Evolutionary conservation across 2,797 vertebrate genomes (phyloP), one percentile per base, ranked within the genome.

Genomic region (Pangasius macronema): DNA sequence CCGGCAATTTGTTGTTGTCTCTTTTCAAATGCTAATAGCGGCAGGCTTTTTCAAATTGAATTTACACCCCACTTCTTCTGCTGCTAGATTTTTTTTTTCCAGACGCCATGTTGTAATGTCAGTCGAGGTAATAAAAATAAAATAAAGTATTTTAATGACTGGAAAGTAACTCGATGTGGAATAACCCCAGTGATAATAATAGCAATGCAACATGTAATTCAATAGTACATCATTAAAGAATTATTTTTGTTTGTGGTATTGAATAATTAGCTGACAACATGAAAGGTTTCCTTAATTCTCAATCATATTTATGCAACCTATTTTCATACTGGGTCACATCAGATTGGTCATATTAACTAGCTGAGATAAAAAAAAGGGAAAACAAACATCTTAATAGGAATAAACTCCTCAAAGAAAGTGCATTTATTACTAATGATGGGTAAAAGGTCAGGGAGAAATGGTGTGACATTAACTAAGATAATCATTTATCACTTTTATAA

Each of bases 21-120:
- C 90, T 89, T 91, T 91, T 91, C 88, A 85, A 67, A 89, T 91
- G 93, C 93, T 92, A 93, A 93, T 93, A 87, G 90, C 89, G 72
- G 88, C 83, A 86, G 88, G 70, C 84, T 89, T 91, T 90, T 89
- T 81, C 86, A 91, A 93, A 94, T 94, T 93, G 89, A 89, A 93
- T 94, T 95, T 92, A 91, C 91, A 93, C 93, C 91, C 92, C 88
- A 86, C 92, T 94, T 91, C 79, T 92, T 92, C 92, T 91, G 91
- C 92, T 92, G 93, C 94, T 92, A 90, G 89, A 91, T 90, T 57
- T 91, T 87, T 85, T 90, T 57, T 91, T 87, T 85, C 92, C 93
- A 91, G 92, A 94, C 91, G 92, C 93, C 92, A 90, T 90, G 93
- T 93, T 42, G 39, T 89, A 91, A 92, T 93, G 93, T 92, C 93